Percentiles rank a stretch among this genome's conserved stretches.
These are phyloP conservation scores for Ephestia elutella DNA, from an alignment of 1,140 invertebrate species.

Conservation along the genomic window DNA sequence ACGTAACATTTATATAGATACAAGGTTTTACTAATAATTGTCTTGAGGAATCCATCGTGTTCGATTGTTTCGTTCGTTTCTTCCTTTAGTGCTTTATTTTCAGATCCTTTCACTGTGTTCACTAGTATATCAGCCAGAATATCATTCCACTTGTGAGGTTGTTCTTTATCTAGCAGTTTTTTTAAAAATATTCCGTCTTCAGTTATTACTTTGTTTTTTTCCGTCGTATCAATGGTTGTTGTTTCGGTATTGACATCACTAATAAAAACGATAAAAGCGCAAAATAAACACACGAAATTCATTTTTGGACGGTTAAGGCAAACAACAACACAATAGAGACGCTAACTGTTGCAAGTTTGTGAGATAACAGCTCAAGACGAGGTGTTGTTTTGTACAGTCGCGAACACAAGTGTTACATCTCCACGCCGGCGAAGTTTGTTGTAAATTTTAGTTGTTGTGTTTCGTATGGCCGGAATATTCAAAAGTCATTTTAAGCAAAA, in stretches of 20 bases:
- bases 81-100: conserved; percentile 31
- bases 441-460: background rate
- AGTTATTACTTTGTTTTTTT: conserved; percentile 16
- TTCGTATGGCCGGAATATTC: too few species aligned
- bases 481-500: too few species aligned
- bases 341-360: conserved; percentile 28
- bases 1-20: conserved; percentile 42
- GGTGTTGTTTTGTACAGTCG: conserved; percentile 2
- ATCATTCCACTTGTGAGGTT: conserved; percentile 51
- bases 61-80: conserved; percentile 23
- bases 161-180: conserved; percentile 31
- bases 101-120: conserved; percentile 40
- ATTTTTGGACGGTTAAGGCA: conserved; percentile 23
- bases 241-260: conserved; percentile 21
- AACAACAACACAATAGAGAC: conserved; percentile 23
- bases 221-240: conserved; percentile 15
- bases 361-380: conserved; percentile 5
- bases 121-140: conserved; percentile 49
- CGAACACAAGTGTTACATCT: background rate
- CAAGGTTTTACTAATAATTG: conserved; percentile 35
- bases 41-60: conserved; percentile 24
- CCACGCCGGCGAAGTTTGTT: background rate
- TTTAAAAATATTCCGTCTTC: conserved; percentile 41
- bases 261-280: conserved; percentile 28
- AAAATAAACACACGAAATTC: conserved; percentile 27